Conservation (phyloP, 1,140 invertebrate species). For the Heliconius eleuchia region DNA sequence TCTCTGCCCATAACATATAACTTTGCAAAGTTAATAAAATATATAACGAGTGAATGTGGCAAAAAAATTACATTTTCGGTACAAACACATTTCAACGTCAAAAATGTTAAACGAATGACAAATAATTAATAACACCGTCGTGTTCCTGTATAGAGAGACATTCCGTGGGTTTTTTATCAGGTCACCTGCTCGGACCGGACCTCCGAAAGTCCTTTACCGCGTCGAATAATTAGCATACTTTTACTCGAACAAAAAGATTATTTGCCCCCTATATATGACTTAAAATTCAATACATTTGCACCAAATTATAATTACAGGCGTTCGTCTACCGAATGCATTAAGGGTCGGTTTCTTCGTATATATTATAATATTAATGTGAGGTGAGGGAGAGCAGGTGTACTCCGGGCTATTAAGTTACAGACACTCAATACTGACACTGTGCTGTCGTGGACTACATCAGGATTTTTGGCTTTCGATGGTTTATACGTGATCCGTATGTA, state of each 20-base stretch:
- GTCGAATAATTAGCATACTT: constrained; percentile 64
- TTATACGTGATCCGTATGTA: not conserved
- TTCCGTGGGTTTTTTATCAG: constrained; percentile 59
- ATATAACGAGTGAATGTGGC: too few relatives aligned
- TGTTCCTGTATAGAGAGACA: constrained; percentile 54
- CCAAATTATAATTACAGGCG: constrained; percentile 71
- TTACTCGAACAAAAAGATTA: constrained; percentile 58
- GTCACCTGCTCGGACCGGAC: constrained; percentile 55
- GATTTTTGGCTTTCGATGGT: constrained; percentile 25
- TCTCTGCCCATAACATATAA: too few relatives aligned
- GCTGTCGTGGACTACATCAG: constrained; percentile 24
- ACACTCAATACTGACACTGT: constrained; percentile 50
- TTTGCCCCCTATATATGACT: constrained; percentile 58
- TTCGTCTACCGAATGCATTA: constrained; percentile 60
- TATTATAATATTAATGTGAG: constrained; percentile 68
- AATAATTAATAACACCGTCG: constrained; percentile 41
- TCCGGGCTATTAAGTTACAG: constrained; percentile 46
- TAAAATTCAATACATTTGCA: constrained; percentile 74
- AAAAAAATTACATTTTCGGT: not conserved
- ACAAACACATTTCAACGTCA: constrained; percentile 4
- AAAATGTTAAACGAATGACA: constrained; percentile 23
- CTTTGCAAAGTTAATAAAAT: too few relatives aligned
- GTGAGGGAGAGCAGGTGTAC: constrained; percentile 61
- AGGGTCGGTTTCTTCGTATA: constrained; percentile 63
- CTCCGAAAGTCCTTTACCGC: constrained; percentile 53